phyloP scores from a whole-genome alignment of 2,797 vertebrate genomes.

The Pantherophis vulpinus region DNA sequence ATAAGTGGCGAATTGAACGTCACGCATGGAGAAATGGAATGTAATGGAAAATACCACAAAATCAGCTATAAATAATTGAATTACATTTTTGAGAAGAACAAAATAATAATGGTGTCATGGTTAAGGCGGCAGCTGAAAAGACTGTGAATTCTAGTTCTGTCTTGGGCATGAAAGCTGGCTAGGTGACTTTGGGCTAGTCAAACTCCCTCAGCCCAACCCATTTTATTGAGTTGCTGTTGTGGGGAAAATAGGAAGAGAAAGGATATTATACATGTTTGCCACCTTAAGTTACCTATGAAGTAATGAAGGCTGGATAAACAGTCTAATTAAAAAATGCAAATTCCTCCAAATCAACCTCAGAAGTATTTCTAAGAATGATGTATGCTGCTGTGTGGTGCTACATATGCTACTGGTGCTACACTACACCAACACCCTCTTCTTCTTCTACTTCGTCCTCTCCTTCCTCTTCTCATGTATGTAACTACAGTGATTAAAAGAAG shows the following conservation, averaged over 20 bases:
- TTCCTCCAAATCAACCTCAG: neutral
- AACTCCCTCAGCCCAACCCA: neutral
- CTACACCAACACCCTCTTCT: neutral
- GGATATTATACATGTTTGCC: neutral
- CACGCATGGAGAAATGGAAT: neutral
- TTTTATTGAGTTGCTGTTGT: neutral
- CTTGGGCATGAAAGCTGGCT: neutral
- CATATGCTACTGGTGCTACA: neutral
- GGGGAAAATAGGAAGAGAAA: neutral
- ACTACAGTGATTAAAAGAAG: neutral
- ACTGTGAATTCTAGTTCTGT: neutral
- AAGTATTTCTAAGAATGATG: neutral
- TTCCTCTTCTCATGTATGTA: neutral
- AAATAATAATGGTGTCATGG: neutral
- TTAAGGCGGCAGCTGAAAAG: neutral
- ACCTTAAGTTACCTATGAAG: neutral
- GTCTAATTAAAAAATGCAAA: neutral
- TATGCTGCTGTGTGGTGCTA: neutral
- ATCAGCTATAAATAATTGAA: neutral
- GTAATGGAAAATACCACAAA: neutral
- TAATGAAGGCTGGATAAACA: neutral
- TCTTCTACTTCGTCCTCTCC: neutral
- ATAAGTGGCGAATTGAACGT: neutral
- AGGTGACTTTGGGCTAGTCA: neutral
- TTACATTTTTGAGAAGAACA: neutral